These are phyloP conservation scores for Halcyon senegalensis DNA, from an alignment of 2,113 vertebrate species.

Conservation along the genomic window DNA sequence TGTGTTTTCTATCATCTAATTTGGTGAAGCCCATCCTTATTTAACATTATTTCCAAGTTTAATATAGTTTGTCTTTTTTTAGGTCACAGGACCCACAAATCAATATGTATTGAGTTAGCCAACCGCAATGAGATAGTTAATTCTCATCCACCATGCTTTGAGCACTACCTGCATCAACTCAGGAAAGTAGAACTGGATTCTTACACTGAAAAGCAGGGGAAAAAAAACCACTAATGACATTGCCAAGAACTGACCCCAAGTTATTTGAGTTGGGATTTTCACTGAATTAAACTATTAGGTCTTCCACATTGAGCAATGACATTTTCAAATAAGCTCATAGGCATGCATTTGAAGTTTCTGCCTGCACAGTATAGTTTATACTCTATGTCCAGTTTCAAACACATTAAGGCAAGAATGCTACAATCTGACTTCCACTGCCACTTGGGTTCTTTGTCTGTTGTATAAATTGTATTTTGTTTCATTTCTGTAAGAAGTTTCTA, in stretches of 20 bases:
- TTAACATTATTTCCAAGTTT: neutral
- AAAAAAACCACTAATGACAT: neutral
- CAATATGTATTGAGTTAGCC: conserved; percentile 53
- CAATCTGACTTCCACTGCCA: neutral
- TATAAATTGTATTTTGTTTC: neutral
- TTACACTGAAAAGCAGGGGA: neutral
- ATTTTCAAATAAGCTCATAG: neutral
- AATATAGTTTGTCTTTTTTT: conserved; percentile 12
- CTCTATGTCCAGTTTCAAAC: neutral
- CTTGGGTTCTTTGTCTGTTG: neutral
- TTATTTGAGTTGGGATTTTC: neutral
- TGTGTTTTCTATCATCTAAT: neutral
- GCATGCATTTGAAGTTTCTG: neutral
- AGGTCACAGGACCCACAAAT: conserved; percentile 28
- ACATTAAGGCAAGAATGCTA: neutral
- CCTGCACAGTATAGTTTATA: neutral
- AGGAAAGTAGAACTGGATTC: neutral
- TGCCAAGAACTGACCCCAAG: neutral
- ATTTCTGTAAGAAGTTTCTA: neutral
- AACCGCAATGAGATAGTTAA: neutral
- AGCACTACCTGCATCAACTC: neutral
- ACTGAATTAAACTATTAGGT: neutral
- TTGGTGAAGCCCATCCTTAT: neutral
- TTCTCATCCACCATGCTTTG: neutral
- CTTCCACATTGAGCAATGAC: neutral